Percentiles rank a stretch among this genome's conserved stretches.
These are phyloP conservation scores for Forbesichthys agassizii DNA, from an alignment of 2,113 vertebrate species.

Conservation along the genomic window DNA sequence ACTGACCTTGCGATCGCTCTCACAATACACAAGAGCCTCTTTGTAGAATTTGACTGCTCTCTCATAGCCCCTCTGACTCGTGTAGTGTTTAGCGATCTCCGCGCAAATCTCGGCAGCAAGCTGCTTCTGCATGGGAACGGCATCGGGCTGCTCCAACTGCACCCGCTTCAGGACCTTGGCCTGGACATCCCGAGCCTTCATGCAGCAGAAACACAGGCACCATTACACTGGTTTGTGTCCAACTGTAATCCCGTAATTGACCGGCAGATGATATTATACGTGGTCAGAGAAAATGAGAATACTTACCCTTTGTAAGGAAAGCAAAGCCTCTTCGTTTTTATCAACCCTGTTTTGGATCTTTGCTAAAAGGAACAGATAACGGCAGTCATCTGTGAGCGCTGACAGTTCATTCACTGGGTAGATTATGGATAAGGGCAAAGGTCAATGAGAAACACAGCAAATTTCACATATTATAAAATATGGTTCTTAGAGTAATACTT, in stretches of 20 bases:
- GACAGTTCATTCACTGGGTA: conserved; percentile 84
- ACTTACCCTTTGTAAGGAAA: conserved; percentile 87
- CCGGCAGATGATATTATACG: not conserved
- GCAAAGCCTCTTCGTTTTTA: conserved; percentile 82
- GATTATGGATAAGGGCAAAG: conserved; percentile 23
- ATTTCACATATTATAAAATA: not conserved
- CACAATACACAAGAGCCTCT: conserved; percentile 97
- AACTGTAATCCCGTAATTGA: not conserved
- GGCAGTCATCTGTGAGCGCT: conserved; percentile 86
- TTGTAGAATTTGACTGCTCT: conserved; percentile 98
- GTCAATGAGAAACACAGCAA: not conserved
- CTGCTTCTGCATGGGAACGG: conserved; percentile 87
- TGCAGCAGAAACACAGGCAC: conserved; percentile 6
- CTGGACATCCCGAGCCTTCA: conserved; percentile 91
- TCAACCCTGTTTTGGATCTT: conserved; percentile 90
- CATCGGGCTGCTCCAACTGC: conserved; percentile 91
- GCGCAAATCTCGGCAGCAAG: conserved; percentile 93
- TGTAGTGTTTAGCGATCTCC: conserved; percentile 93
- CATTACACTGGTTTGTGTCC: not conserved
- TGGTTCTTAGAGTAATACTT: no score
- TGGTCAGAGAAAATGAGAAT: not conserved
- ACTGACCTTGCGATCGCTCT: conserved; percentile 94
- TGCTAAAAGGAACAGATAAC: conserved; percentile 87
- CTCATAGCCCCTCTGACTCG: conserved; percentile 91
- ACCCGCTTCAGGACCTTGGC: conserved; percentile 89